phyloP scores from a whole-genome alignment of 1,140 invertebrate species.

The Trichonephila clavipes region DNA sequence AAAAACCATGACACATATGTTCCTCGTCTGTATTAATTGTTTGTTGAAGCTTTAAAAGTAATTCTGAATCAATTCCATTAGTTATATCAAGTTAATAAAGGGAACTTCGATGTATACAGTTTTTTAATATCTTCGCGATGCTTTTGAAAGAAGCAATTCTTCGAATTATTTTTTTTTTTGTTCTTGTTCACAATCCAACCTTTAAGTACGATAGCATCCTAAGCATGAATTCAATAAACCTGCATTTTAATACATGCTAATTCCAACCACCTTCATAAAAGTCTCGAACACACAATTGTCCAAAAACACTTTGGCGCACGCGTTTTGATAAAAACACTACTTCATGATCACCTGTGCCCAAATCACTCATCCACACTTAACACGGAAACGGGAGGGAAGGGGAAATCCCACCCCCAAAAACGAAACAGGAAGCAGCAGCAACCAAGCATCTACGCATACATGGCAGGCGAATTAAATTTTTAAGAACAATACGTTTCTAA shows the following conservation, averaged over 20 bases:
- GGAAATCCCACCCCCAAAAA: neutral
- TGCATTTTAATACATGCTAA: neutral
- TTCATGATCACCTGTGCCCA: neutral
- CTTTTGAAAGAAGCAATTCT: too few relatives aligned
- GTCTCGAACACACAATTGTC: neutral
- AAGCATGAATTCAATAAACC: too few relatives aligned
- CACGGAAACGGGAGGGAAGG: neutral
- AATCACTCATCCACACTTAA: conserved; percentile 14
- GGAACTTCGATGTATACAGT: too few relatives aligned
- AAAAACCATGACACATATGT: too few relatives aligned
- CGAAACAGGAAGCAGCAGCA: neutral
- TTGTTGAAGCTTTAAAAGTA: too few relatives aligned
- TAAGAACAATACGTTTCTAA: conserved; percentile 22
- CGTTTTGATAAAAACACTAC: neutral
- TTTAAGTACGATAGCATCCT: too few relatives aligned
- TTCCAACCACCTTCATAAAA: neutral
- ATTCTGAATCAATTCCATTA: too few relatives aligned
- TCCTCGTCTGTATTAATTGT: too few relatives aligned
- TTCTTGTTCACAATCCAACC: too few relatives aligned
- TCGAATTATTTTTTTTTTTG: too few relatives aligned
- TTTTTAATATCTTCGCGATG: too few relatives aligned
- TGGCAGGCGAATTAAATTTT: conserved; percentile 53
- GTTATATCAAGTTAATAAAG: too few relatives aligned
- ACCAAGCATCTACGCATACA: conserved; percentile 2
- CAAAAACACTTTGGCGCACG: neutral